Evolutionary conservation across 2,113 vertebrate species (phyloP).

Genomic region (Anolis carolinensis): DNA sequence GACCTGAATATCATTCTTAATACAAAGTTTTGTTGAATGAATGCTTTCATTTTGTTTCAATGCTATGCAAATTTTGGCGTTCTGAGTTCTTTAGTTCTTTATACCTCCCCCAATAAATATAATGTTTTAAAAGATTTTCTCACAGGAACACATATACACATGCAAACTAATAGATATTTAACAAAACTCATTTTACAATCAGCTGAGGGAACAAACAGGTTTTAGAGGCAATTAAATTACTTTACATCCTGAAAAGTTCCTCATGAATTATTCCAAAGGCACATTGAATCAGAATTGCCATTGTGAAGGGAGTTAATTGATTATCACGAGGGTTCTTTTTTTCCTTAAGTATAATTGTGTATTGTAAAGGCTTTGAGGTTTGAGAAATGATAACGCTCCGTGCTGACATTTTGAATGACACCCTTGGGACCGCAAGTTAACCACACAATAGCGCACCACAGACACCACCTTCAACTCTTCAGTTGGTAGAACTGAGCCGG

Average conservation of each 20-base stretch:
- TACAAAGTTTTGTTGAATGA: too few species aligned
- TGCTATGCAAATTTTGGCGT: background rate
- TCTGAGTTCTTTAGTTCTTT: too few species aligned
- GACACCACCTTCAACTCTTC: background rate
- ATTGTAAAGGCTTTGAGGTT: background rate
- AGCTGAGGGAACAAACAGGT: background rate
- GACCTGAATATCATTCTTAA: background rate
- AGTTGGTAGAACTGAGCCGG: too few species aligned
- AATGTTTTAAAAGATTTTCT: background rate
- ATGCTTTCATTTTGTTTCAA: background rate
- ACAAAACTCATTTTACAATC: background rate
- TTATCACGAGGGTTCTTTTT: background rate
- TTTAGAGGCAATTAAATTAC: background rate
- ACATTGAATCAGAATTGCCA: background rate
- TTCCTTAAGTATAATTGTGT: background rate
- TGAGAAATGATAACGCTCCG: background rate
- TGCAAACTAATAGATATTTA: background rate
- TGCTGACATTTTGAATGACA: background rate
- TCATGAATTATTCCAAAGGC: conserved; percentile 18
- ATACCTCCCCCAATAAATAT: background rate
- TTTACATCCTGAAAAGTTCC: background rate
- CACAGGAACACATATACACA: background rate
- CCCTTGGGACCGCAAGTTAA: background rate
- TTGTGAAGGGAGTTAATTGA: conserved; percentile 2
- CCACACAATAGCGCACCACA: background rate